Evolutionary conservation across 2,113 vertebrate species (phyloP).

Genomic region (human (Homo sapiens)): DNA sequence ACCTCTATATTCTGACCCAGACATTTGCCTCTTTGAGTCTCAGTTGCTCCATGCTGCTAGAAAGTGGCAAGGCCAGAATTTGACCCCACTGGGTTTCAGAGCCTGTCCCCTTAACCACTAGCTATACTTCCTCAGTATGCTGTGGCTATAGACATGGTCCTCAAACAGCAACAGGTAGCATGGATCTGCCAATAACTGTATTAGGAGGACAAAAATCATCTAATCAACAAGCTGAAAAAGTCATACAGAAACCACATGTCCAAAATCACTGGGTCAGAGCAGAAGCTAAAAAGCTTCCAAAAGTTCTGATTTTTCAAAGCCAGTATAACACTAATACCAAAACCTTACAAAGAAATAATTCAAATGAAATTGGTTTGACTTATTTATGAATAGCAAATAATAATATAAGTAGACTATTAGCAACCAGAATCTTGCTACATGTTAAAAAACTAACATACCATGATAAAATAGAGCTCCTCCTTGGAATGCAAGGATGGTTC

Average conservation of each 20-base stretch:
- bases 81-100: background rate
- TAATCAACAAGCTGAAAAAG: background rate
- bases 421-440: background rate
- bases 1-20: background rate
- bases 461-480: background rate
- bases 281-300: background rate
- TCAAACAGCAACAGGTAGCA: background rate
- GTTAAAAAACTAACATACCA: background rate
- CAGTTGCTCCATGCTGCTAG: background rate
- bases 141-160: background rate
- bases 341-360: background rate
- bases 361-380: background rate
- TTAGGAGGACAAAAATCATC: background rate
- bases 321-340: background rate
- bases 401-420: background rate
- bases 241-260: background rate
- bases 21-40: background rate
- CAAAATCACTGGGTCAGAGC: background rate
- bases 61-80: background rate
- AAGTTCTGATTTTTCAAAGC: background rate
- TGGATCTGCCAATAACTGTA: background rate
- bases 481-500: constrained; percentile 32
- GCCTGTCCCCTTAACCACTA: background rate
- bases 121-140: background rate
- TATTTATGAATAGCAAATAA: background rate